Evolutionary conservation across 1,140 invertebrate species (phyloP), one percentile per base, ranked within the genome.

Genomic region (Arctopsyche grandis): DNA sequence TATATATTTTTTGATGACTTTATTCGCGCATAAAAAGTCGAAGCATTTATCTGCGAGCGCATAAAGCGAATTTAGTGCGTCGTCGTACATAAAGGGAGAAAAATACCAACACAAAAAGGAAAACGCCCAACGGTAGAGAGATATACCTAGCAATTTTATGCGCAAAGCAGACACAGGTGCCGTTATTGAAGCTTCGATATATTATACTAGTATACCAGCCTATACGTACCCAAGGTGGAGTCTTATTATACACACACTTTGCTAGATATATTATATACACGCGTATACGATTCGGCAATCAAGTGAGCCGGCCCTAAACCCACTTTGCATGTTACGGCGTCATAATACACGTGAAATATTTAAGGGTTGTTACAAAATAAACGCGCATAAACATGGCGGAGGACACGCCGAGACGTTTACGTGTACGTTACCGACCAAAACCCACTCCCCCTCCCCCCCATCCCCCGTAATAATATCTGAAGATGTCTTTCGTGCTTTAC

Each of bases 331-430:
- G 81, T 82, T 82, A 82, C 66, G 29, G 46, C 78, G 29, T 70
- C 75, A 73, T 82, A 79, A 82, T 77, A 74, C 76, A 76, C 79
- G 79, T 82, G 75, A 80, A 79, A 82, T 82, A 82, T 82, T 82
- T 82, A 82, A 82, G 81, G 79, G 79, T 80, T 80, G 76, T 82
- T 63, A 79, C 79, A 75, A 82, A 82, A 82, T 80, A 76, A 77
- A 79, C 56, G 81, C 56, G 79, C 60, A 74, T 58, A 73, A 76
- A 69, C 69, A 70, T 70, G 52, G 38, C 14, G 22, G 66, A 16
- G 21, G 66, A 38, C 7, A 60, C 16, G 16, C 63, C 56, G 56
- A 75, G 46, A 75, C 26, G 52, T 52, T 52, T 52, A 52, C 48
- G 48, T 19, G 63, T 69, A 58, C 29, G 29, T 38, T 38, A 38